Conservation (phyloP, 2,797 vertebrate genomes). For the Erethizon dorsatum region DNA sequence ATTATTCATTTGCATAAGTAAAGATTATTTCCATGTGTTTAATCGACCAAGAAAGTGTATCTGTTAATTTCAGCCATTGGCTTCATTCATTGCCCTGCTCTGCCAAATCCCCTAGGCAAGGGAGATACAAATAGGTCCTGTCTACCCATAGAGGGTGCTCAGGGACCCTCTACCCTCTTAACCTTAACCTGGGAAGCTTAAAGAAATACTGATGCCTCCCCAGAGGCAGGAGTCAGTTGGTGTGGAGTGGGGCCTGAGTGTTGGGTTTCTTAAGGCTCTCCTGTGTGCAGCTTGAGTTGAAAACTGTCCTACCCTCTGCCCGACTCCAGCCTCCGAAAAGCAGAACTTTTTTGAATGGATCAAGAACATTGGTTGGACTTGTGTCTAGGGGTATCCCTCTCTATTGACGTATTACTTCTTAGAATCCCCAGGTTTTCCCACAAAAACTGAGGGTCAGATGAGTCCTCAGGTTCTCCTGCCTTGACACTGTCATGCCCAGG, state of each 20-base stretch:
- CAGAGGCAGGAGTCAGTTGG: not conserved
- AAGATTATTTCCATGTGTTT: not conserved
- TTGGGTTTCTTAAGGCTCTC: not conserved
- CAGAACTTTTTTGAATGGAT: not conserved
- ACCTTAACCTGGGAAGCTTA: not conserved
- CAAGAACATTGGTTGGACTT: not conserved
- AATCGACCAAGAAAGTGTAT: not conserved
- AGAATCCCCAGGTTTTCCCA: not conserved
- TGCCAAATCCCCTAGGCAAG: not conserved
- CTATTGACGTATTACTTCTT: not conserved
- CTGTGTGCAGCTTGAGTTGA: not conserved
- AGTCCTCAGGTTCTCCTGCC: not conserved
- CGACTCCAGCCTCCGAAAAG: not conserved
- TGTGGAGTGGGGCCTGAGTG: not conserved
- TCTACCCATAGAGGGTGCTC: not conserved
- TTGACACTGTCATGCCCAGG: not conserved
- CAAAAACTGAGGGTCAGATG: not conserved
- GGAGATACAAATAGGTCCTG: not conserved
- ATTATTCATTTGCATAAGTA: not conserved
- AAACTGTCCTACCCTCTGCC: not conserved
- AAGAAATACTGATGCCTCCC: not conserved
- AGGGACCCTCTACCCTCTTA: not conserved
- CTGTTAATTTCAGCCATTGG: not conserved
- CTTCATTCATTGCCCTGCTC: not conserved
- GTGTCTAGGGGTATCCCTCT: not conserved